A percentile compares a stretch with the other conserved stretches of the same genome.
These are phyloP conservation scores for Epistrophella euchroma DNA, from an alignment of 2,888 invertebrate species.

Conservation along the genomic window DNA sequence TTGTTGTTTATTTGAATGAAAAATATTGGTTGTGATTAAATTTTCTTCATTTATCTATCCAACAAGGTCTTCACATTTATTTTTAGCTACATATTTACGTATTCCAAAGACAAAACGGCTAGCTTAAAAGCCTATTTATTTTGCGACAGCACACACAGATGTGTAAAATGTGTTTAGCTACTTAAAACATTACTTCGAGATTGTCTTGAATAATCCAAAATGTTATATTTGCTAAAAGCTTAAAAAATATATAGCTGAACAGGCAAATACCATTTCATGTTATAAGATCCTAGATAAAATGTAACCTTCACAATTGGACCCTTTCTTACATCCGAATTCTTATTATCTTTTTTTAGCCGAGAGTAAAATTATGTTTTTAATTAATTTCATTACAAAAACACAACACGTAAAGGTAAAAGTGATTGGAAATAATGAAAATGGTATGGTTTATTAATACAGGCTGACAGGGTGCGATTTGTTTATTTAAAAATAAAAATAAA, in stretches of 20 bases:
- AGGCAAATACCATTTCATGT: neutral
- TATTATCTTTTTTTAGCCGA: too few relatives aligned
- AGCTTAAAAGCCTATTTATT: neutral
- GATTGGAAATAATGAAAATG: too few relatives aligned
- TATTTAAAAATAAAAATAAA: too few relatives aligned
- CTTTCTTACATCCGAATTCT: too few relatives aligned
- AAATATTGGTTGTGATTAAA: conserved; percentile 25
- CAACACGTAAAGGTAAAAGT: too few relatives aligned
- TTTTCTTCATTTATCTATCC: neutral
- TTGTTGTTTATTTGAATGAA: neutral
- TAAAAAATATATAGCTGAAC: neutral
- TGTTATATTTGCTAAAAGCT: neutral
- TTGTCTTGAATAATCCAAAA: neutral
- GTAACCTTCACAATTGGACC: neutral
- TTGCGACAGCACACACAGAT: neutral
- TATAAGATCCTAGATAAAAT: neutral
- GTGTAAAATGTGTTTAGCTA: neutral
- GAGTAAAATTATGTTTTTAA: too few relatives aligned
- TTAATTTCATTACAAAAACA: too few relatives aligned
- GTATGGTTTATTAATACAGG: too few relatives aligned
- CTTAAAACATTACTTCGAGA: neutral
- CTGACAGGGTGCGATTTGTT: too few relatives aligned
- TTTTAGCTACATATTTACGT: neutral
- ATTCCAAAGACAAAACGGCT: neutral
- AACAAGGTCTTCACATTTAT: neutral